Percentiles rank a stretch among this genome's conserved stretches.
Evolutionary conservation across 92 coral and sea anemone genomes (phyloP).

Genomic region (Porites evermanni): DNA sequence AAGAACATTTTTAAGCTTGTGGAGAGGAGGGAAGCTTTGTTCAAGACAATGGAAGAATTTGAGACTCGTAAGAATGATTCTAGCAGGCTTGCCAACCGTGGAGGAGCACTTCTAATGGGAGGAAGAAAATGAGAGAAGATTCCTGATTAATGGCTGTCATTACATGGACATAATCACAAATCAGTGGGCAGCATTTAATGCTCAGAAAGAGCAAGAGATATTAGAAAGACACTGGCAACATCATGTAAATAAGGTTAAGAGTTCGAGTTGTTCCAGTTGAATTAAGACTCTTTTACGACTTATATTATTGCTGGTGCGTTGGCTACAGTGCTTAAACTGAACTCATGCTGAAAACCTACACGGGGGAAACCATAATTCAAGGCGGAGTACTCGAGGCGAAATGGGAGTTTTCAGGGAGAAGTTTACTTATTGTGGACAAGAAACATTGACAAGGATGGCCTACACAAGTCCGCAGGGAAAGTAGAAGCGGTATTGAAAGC

Average conservation of each 20-base stretch:
- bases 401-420: not conserved
- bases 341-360: too few relatives aligned
- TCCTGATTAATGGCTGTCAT: conserved; percentile 82
- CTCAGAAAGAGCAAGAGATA: conserved; percentile 80
- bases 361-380: too few relatives aligned
- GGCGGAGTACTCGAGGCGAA: not conserved
- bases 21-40: conserved; percentile 91
- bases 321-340: too few relatives aligned
- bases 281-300: too few relatives aligned
- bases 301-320: too few relatives aligned
- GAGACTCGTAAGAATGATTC: conserved; percentile 89
- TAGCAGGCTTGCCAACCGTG: conserved; percentile 91
- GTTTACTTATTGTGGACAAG: not conserved
- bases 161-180: conserved; percentile 75
- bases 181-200: conserved; percentile 85
- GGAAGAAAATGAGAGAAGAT: conserved; percentile 80
- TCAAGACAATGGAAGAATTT: conserved; percentile 90
- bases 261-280: too few relatives aligned
- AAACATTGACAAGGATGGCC: conserved; percentile 43
- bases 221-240: conserved; percentile 50
- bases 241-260: too few relatives aligned
- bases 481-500: conserved; percentile 48
- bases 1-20: conserved; percentile 89
- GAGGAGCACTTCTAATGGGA: conserved; percentile 98
- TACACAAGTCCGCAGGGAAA: conserved; percentile 53